phyloP scores from a whole-genome alignment of 1,140 invertebrate species.

The Heliconius melpomene region DNA sequence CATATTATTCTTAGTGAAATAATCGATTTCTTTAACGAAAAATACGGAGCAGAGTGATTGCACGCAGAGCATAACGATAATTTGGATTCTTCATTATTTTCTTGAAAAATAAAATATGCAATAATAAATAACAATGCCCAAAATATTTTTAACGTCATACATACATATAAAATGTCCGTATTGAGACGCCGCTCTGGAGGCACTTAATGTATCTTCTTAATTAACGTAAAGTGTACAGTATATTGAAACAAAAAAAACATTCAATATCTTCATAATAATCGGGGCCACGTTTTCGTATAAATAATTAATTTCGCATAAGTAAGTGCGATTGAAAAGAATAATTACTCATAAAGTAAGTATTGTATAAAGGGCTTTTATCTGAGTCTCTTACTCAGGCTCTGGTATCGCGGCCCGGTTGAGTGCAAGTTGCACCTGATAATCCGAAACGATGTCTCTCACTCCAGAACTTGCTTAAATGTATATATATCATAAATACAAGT shows the following conservation, averaged over 20 bases:
- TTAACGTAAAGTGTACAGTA: not conserved
- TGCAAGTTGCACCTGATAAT: slow-evolving; percentile 24
- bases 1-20: not conserved
- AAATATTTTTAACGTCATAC: slow-evolving; percentile 3
- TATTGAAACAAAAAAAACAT: not conserved
- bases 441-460: not conserved
- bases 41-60: not conserved
- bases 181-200: slow-evolving; percentile 2
- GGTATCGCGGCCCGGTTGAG: slow-evolving; percentile 18
- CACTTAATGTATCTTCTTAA: slow-evolving; percentile 6
- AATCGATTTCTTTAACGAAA: not conserved
- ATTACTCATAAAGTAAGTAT: slow-evolving; percentile 7
- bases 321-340: slow-evolving; percentile 11
- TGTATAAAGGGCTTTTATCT: not conserved
- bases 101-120: not conserved
- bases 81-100: not conserved
- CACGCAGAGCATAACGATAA: not conserved
- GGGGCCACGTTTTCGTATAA: slow-evolving; percentile 9
- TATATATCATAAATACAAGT: not conserved
- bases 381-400: slow-evolving; percentile 7
- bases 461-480: not conserved
- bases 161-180: not conserved
- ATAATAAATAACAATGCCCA: slow-evolving; percentile 3
- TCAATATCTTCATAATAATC: slow-evolving; percentile 3
- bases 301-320: slow-evolving; percentile 3